These are phyloP conservation scores for Eunapius fragilis DNA, from an alignment of 37 sponge, comb jelly and placozoan species.

Conservation along the genomic window DNA sequence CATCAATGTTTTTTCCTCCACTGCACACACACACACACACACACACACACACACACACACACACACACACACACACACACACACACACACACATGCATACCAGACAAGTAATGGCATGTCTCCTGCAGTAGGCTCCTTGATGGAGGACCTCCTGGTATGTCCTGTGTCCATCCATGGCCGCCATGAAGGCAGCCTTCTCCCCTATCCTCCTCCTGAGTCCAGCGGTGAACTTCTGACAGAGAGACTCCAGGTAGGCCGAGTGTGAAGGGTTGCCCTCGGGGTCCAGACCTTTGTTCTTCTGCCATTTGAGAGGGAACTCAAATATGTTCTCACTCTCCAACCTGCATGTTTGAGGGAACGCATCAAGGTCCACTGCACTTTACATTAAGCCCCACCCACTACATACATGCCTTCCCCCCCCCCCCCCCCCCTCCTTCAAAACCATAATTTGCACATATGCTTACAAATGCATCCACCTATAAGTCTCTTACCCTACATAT, in stretches of 20 bases:
- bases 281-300: slow-evolving; percentile 63
- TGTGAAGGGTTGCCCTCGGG: slow-evolving; percentile 40
- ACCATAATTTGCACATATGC: neutral
- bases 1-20: too few relatives aligned
- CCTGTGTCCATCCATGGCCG: neutral
- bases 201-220: neutral
- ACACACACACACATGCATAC: slow-evolving; percentile 18
- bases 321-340: slow-evolving; percentile 63
- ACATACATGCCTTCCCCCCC: neutral
- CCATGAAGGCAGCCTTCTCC: neutral
- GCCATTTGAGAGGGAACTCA: slow-evolving; percentile 76
- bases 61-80: too few relatives aligned
- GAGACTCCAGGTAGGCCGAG: slow-evolving; percentile 34
- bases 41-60: too few relatives aligned
- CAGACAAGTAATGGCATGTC: slow-evolving; percentile 15
- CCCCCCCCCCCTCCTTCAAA: neutral
- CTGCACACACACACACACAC: too few relatives aligned
- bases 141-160: slow-evolving; percentile 65
- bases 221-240: slow-evolving; percentile 20
- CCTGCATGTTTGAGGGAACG: slow-evolving; percentile 10
- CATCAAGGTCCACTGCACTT: neutral
- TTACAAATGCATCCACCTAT: neutral
- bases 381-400: neutral
- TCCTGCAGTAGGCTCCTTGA: slow-evolving; percentile 59
- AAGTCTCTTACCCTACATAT: slow-evolving; percentile 67